These are phyloP conservation scores for Dasysyrphus albostriatus DNA, from an alignment of 2,888 invertebrate species.

Conservation along the genomic window DNA sequence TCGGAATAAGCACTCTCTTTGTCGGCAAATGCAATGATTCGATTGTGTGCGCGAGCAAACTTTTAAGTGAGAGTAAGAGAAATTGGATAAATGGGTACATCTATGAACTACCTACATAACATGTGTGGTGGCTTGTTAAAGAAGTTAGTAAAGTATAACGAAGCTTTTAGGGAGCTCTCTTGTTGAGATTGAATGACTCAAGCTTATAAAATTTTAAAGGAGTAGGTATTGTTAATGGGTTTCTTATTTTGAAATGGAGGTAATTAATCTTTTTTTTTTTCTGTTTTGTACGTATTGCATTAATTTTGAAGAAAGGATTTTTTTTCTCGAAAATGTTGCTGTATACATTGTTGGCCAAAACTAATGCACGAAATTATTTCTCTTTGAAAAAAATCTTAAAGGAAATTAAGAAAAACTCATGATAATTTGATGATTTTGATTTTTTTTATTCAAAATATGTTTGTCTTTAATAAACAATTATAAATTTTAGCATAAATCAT, in stretches of 20 bases:
- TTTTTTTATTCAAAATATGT: too few species aligned
- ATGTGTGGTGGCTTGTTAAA: conserved; percentile 35
- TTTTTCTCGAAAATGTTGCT: too few species aligned
- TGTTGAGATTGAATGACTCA: conserved; percentile 52
- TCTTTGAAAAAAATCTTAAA: too few species aligned
- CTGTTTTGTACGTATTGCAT: background rate
- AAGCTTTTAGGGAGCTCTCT: conserved; percentile 5
- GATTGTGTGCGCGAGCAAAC: conserved; percentile 25
- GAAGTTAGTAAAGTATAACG: conserved; percentile 46
- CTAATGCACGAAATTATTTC: too few species aligned
- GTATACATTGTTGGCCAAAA: too few species aligned
- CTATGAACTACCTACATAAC: background rate
- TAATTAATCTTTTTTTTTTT: background rate
- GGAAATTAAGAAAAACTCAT: too few species aligned
- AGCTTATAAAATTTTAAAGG: conserved; percentile 62
- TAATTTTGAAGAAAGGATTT: background rate
- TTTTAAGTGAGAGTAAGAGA: conserved; percentile 31
- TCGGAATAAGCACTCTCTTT: conserved; percentile 33
- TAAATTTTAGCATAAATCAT: too few species aligned
- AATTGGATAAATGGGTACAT: background rate
- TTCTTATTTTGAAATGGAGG: conserved; percentile 47
- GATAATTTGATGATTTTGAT: too few species aligned
- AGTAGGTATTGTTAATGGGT: conserved; percentile 63
- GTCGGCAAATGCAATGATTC: conserved; percentile 44
- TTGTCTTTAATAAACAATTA: too few species aligned